Conservation (phyloP, 2,113 vertebrate species). For the Eleginops maclovinus region DNA sequence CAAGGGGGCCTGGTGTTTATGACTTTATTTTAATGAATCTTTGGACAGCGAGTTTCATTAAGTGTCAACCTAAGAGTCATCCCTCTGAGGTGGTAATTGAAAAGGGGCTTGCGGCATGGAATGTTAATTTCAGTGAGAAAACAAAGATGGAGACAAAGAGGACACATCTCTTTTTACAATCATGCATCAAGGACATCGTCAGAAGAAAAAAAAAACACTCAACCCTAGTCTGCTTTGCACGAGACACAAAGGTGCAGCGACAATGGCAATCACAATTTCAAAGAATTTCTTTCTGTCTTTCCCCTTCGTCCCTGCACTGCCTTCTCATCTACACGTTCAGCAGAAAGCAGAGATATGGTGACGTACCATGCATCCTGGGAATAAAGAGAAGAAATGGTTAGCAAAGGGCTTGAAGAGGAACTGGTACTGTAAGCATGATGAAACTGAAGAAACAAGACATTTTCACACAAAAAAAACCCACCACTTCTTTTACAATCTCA, state of each 20-base stretch:
- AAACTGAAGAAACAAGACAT: conserved; percentile 62
- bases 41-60: conserved; percentile 31
- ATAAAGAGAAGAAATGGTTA: conserved; percentile 32
- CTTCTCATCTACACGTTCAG: not conserved
- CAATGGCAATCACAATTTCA: conserved; percentile 4
- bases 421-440: conserved; percentile 69
- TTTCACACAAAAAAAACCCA: not conserved
- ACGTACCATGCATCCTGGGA: conserved; percentile 26
- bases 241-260: conserved; percentile 8
- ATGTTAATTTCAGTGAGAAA: conserved; percentile 29
- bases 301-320: not conserved
- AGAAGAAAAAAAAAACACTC: not conserved
- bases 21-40: conserved; percentile 49
- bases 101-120: conserved; percentile 13
- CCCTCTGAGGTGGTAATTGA: conserved; percentile 17
- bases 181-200: not conserved
- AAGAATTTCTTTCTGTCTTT: not conserved
- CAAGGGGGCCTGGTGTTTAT: conserved; percentile 11
- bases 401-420: conserved; percentile 5
- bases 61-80: conserved; percentile 36
- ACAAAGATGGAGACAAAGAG: conserved; percentile 11
- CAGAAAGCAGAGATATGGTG: conserved; percentile 1
- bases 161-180: conserved; percentile 3
- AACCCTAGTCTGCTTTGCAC: not conserved
- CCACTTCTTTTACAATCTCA: not conserved